Base-by-base conservation (phyloP, 2,888 invertebrate genomes). In the Dorcus parallelipipedus region DNA sequence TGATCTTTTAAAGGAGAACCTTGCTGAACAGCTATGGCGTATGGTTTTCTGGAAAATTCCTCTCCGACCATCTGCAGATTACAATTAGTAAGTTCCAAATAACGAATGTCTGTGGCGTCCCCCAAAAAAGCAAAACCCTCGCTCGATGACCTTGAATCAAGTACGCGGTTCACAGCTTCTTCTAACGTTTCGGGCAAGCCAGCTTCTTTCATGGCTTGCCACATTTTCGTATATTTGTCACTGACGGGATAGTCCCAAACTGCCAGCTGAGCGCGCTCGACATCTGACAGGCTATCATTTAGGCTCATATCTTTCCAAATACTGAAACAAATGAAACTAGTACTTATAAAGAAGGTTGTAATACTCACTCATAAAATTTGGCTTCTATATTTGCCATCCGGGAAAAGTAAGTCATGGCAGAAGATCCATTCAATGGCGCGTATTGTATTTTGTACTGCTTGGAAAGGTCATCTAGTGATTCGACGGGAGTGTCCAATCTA, bases 161-260 rank as follows among this genome's bases (percentile, higher is more conserved):
- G 77, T 0, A 95, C 91, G 57, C 90, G 83, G 7, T 83, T 81
- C 0, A 97, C 79, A 0, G 96, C 97, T 64, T 91, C 91, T 0
- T 90, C 88, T 42, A 92, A 83, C 3, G 85, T 84, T 38, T 84
- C 82, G 0, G 97, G 97, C 9, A 97, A 83, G 0, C 85, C 86
- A 0, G 95, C 91, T 67, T 89, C 88, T 63, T 78, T 78, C 95
- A 97, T 98, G 0, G 94, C 93, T 75, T 96, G 93, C 93, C 97
- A 97, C 90, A 99, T 96, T 79, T 97, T 98, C 42, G 96, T 97
- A 77, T 95, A 98, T 73, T 95, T 97, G 78, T 98, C 97, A 71
- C 95, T 95, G 0, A 98, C 96, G 0, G 98, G 98, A 76, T 98
- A 98, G 76, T 98, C 97, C 97, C 97, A 98, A 0, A 98, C 98